Percentiles rank a stretch among this genome's conserved stretches.
These are phyloP conservation scores for Notechis scutatus DNA, from an alignment of 2,113 vertebrate species.

Conservation along the genomic window DNA sequence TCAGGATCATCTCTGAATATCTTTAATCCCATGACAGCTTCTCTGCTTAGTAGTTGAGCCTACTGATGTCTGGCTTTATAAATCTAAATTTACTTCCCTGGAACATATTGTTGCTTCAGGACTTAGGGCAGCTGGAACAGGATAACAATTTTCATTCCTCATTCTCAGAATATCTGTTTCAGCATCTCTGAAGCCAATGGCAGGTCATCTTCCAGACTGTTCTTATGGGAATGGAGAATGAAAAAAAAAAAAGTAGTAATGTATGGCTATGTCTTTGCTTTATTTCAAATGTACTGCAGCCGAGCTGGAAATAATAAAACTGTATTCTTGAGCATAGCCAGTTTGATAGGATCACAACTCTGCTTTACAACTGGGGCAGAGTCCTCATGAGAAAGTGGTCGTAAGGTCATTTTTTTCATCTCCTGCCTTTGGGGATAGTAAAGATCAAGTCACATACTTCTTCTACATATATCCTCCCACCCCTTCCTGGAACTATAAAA, in stretches of 20 bases:
- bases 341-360: background rate
- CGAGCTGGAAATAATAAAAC: background rate
- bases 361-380: background rate
- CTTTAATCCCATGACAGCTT: background rate
- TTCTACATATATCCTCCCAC: background rate
- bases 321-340: background rate
- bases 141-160: background rate
- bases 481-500: background rate
- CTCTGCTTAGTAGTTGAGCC: background rate
- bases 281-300: background rate
- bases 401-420: background rate
- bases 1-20: background rate
- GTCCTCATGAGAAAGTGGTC: background rate
- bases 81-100: background rate
- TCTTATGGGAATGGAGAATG: background rate
- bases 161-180: background rate
- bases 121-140: background rate
- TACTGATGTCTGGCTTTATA: background rate
- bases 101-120: background rate
- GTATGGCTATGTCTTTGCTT: background rate
- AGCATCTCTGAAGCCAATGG: background rate
- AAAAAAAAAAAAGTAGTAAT: background rate
- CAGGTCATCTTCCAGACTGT: background rate
- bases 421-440: background rate
- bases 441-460: background rate